Conservation (phyloP, 2,113 vertebrate genomes). For the Tachycineta bicolor region DNA sequence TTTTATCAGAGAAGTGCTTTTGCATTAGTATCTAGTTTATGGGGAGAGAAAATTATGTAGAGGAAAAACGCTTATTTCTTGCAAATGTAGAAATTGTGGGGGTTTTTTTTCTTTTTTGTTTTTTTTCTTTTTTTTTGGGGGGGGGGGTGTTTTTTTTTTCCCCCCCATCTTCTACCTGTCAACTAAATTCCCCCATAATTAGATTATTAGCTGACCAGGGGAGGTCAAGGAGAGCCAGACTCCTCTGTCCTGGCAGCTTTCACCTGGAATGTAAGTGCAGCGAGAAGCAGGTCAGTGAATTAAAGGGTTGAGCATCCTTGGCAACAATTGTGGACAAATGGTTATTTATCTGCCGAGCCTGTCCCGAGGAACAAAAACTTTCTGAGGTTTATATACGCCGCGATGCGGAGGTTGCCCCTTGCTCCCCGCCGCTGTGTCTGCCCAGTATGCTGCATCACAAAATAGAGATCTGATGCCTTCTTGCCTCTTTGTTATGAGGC, state of each 20-base stretch:
- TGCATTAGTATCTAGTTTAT: too few species aligned
- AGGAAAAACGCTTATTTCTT: too few species aligned
- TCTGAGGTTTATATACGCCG: background rate
- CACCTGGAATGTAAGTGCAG: background rate
- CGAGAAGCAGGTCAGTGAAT: background rate
- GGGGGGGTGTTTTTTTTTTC: too few species aligned
- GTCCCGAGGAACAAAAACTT: background rate
- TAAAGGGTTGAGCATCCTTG: background rate
- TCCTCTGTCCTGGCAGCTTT: background rate
- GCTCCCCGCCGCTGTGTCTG: background rate
- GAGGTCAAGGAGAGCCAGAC: background rate
- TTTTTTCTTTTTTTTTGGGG: too few species aligned
- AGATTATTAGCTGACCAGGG: too few species aligned
- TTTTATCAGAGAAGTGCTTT: too few species aligned
- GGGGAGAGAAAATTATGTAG: too few species aligned
- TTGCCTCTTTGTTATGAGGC: background rate
- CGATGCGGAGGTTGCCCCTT: background rate
- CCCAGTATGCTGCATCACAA: background rate
- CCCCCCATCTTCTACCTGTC: too few species aligned
- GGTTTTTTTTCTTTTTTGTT: too few species aligned
- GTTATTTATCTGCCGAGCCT: background rate
- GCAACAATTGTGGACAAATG: background rate
- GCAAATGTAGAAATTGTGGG: too few species aligned
- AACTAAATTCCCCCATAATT: too few species aligned
- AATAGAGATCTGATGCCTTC: background rate